phyloP scores from a whole-genome alignment of 2,113 vertebrate species.

The Crotalus helleri region DNA sequence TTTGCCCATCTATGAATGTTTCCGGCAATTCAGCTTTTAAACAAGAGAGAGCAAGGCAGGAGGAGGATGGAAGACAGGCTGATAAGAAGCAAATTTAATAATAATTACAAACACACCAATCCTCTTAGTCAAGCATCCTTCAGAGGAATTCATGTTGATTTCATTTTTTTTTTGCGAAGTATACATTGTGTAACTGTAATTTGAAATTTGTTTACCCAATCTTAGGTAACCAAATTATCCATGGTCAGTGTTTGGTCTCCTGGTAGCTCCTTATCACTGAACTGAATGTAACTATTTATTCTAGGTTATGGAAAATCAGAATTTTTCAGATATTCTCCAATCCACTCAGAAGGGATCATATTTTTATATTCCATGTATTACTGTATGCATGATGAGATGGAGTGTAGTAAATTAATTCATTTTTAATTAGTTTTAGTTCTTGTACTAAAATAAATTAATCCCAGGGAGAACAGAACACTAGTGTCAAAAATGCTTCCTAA shows the following conservation, averaged over 20 bases:
- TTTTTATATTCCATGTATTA: slow-evolving; percentile 9
- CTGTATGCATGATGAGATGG: slow-evolving; percentile 48
- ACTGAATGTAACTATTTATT: background rate
- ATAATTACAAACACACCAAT: background rate
- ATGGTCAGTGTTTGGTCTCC: background rate
- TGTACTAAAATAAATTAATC: slow-evolving; percentile 5
- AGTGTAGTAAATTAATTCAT: slow-evolving; percentile 47
- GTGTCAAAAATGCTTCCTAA: background rate
- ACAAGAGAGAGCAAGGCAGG: slow-evolving; percentile 9
- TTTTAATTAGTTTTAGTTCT: slow-evolving; percentile 39
- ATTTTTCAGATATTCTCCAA: background rate
- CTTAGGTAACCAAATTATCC: background rate
- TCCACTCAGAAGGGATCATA: background rate
- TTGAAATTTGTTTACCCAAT: background rate
- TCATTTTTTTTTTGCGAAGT: background rate
- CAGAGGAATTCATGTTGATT: background rate
- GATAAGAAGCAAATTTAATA: slow-evolving; percentile 27
- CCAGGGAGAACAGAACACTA: slow-evolving; percentile 23
- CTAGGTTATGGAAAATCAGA: background rate
- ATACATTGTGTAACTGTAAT: background rate
- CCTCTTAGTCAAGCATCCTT: background rate
- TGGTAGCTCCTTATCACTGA: background rate
- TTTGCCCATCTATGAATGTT: slow-evolving; percentile 50
- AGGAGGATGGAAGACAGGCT: background rate
- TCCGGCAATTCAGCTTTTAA: slow-evolving; percentile 42